These are phyloP conservation scores for Conus ventricosus DNA, from an alignment of 1,140 invertebrate genomes.

Conservation along the genomic window DNA sequence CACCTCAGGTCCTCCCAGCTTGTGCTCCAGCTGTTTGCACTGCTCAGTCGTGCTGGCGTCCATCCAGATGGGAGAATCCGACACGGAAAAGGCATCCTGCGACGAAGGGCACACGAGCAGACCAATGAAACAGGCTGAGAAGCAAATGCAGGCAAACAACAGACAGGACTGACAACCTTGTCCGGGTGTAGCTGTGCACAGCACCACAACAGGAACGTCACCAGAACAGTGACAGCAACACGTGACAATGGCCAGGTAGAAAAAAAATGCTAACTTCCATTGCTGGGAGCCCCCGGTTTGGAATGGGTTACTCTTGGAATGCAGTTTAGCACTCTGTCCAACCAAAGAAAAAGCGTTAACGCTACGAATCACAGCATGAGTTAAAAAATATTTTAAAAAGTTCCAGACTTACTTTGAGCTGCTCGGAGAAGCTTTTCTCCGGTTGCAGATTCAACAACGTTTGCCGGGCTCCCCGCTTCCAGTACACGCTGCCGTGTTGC, in stretches of 20 bases:
- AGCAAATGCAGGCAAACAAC: slow-evolving; percentile 66
- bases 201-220: neutral
- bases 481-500: slow-evolving; percentile 98
- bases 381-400: too few relatives aligned
- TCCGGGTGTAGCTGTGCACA: too few relatives aligned
- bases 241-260: too few relatives aligned
- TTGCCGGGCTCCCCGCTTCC: slow-evolving; percentile 85
- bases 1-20: slow-evolving; percentile 83
- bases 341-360: too few relatives aligned
- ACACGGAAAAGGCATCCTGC: slow-evolving; percentile 82
- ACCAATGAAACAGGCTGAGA: neutral
- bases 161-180: slow-evolving; percentile 84
- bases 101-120: slow-evolving; percentile 22
- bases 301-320: too few relatives aligned
- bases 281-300: too few relatives aligned
- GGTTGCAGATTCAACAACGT: slow-evolving; percentile 82
- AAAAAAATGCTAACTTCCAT: too few relatives aligned
- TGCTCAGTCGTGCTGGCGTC: slow-evolving; percentile 91
- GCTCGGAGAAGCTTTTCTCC: slow-evolving; percentile 87
- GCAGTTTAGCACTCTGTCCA: too few relatives aligned
- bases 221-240: too few relatives aligned
- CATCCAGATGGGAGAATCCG: slow-evolving; percentile 96
- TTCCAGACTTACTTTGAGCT: slow-evolving; percentile 78
- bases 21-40: slow-evolving; percentile 86
- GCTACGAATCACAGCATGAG: too few relatives aligned